Evolutionary conservation across 2,888 invertebrate species (phyloP).

Genomic region (Erynnis tages): DNA sequence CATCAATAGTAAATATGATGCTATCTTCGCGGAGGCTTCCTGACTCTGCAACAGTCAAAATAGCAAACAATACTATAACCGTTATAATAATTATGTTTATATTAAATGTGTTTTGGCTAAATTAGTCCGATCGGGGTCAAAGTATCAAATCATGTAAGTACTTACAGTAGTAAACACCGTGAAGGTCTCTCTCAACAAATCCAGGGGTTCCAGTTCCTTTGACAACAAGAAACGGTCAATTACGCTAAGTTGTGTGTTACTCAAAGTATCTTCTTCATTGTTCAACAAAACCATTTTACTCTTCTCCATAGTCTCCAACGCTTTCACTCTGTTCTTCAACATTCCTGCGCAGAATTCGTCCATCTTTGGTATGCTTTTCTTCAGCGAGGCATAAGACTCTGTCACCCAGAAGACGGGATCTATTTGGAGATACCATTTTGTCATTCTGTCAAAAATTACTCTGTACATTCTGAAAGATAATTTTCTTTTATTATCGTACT

Average conservation of each 20-base stretch:
- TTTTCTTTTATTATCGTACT: too few relatives aligned
- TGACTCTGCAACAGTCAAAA: slow-evolving; percentile 57
- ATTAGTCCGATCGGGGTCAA: too few relatives aligned
- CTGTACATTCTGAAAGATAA: slow-evolving; percentile 58
- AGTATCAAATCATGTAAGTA: slow-evolving; percentile 10
- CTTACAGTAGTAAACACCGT: slow-evolving; percentile 69
- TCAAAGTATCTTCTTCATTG: slow-evolving; percentile 44
- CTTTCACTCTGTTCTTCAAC: slow-evolving; percentile 41
- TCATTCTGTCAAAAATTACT: slow-evolving; percentile 59
- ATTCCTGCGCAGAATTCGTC: slow-evolving; percentile 42
- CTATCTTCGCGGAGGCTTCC: slow-evolving; percentile 66
- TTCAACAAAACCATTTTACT: slow-evolving; percentile 41
- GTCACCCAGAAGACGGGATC: slow-evolving; percentile 56
- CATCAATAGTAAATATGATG: slow-evolving; percentile 60
- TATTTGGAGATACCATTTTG: slow-evolving; percentile 66
- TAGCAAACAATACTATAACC: background rate
- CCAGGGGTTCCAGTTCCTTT: slow-evolving; percentile 45
- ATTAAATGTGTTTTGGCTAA: background rate
- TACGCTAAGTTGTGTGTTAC: slow-evolving; percentile 54
- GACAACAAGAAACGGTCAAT: slow-evolving; percentile 65
- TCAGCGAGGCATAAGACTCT: slow-evolving; percentile 3
- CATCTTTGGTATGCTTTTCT: slow-evolving; percentile 36
- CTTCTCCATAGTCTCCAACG: slow-evolving; percentile 41
- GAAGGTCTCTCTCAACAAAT: slow-evolving; percentile 55
- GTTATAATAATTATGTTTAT: too few relatives aligned